phyloP scores from a whole-genome alignment of 2,113 vertebrate species.

The Psittacara wagleri region DNA sequence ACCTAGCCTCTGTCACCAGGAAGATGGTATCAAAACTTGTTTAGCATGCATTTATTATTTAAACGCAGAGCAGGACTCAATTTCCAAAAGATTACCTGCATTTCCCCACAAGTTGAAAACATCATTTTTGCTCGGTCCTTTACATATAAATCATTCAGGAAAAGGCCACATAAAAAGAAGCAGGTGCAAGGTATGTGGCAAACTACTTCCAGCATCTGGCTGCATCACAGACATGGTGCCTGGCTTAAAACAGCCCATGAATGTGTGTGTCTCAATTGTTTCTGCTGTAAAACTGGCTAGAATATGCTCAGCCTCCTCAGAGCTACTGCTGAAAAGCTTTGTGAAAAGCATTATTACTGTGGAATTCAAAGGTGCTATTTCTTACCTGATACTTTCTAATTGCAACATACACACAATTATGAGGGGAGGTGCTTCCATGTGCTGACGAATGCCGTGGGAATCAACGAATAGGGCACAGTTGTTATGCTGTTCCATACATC shows the following conservation, averaged over 20 bases:
- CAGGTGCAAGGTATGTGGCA: accelerated
- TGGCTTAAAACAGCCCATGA: background rate
- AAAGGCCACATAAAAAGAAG: background rate
- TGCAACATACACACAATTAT: slow-evolving; percentile 42
- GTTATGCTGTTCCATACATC: slow-evolving; percentile 85
- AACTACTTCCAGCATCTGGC: background rate
- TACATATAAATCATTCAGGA: background rate
- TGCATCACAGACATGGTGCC: background rate
- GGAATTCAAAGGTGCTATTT: background rate
- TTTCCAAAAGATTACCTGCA: background rate
- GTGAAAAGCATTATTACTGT: background rate
- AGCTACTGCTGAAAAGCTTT: background rate
- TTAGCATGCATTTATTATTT: background rate
- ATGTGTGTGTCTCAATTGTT: background rate
- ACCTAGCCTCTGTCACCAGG: background rate
- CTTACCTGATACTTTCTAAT: slow-evolving; percentile 69
- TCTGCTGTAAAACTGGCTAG: background rate
- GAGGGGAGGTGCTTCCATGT: slow-evolving; percentile 86
- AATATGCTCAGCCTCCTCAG: background rate
- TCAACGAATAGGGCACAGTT: slow-evolving; percentile 82
- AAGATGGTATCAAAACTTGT: accelerated
- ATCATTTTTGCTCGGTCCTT: background rate
- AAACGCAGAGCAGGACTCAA: background rate
- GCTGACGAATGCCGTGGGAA: slow-evolving; percentile 83
- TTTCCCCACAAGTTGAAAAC: background rate